These are phyloP conservation scores for Pegoplata infirma DNA, from an alignment of 2,888 invertebrate genomes.

Conservation along the genomic window DNA sequence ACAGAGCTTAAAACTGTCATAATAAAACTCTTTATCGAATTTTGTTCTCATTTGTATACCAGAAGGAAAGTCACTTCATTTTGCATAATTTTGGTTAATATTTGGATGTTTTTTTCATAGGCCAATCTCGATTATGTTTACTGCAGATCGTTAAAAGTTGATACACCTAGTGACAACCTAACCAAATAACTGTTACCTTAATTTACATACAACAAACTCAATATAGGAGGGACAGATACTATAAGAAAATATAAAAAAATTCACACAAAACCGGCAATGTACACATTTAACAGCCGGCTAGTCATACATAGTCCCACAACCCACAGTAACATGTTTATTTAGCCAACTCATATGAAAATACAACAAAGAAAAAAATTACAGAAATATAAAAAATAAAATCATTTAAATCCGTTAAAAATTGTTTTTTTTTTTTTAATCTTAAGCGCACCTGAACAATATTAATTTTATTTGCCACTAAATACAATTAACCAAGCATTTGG, in stretches of 20 bases:
- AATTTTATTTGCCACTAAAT: not conserved
- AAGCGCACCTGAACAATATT: conserved; percentile 40
- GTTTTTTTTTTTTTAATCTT: conserved; percentile 15
- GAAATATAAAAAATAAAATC: conserved; percentile 27
- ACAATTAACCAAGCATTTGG: not conserved
- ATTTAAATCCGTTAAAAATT: conserved; percentile 34
- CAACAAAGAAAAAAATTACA: not conserved
- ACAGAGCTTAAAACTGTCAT: too few relatives aligned
- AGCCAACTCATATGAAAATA: not conserved
- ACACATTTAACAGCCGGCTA: conserved; percentile 32
- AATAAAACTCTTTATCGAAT: too few relatives aligned
- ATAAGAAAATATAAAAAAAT: conserved; percentile 34
- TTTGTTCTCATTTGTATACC: too few relatives aligned
- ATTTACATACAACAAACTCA: too few relatives aligned
- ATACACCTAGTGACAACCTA: too few relatives aligned
- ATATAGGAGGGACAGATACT: not conserved
- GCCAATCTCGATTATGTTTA: too few relatives aligned
- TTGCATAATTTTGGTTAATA: too few relatives aligned
- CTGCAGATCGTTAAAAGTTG: too few relatives aligned
- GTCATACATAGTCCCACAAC: conserved; percentile 17
- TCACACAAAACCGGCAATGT: conserved; percentile 54
- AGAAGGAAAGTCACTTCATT: too few relatives aligned
- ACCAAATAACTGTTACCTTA: too few relatives aligned
- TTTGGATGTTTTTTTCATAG: too few relatives aligned
- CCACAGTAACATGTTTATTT: conserved; percentile 31